Evolutionary conservation across 2,797 vertebrate species (phyloP), one percentile per base, ranked within the genome.

Genomic region (Clarias fuscus): DNA sequence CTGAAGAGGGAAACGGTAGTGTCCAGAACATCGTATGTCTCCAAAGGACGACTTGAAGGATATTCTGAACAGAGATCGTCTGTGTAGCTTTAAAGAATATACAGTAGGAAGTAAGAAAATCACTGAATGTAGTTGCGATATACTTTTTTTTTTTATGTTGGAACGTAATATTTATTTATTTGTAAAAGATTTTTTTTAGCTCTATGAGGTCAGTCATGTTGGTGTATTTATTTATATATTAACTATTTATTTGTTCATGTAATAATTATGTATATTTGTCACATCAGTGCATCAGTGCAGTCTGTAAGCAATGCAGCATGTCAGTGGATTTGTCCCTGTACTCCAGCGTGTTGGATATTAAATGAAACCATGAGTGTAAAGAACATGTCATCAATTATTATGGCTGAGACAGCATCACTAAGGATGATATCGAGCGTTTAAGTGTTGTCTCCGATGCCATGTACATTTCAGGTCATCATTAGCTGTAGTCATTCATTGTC

Each of bases 151-250:
- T 48, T 61, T 77, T 48, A 67, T 75, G 7, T 56, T 80, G 22
- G 8, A 85, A 64, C 22, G 15, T 84, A 43, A 13, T 86, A 86
- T 89, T 89, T 90, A 89, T 90, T 89, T 89, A 85, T 90, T 88
- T 77, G n/a, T 70, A 72, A 81, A 78, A 65, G 18, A 48, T 48
- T 48, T 53, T 43, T 71, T 71, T 64, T 40, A 82, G 61, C 83
- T 68, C 62, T 18, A 17, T 68, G 67, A 37, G 18, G 80, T 89
- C 56, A 67, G 73, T 78, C 86, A 40, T 18, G 37, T 79, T 64
- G 56, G 72, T 83, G 71, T 84, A 84, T 92, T 90, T 92, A 91
- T 92, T 90, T 90, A 86, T 87, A 48, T 89, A 85, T 88, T 86
- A 64, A 62, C 84, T 90, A 90, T 91, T 91, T 91, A 88, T 88